phyloP scores from a whole-genome alignment of 2,888 invertebrate genomes.

The Trisateles emortualis region DNA sequence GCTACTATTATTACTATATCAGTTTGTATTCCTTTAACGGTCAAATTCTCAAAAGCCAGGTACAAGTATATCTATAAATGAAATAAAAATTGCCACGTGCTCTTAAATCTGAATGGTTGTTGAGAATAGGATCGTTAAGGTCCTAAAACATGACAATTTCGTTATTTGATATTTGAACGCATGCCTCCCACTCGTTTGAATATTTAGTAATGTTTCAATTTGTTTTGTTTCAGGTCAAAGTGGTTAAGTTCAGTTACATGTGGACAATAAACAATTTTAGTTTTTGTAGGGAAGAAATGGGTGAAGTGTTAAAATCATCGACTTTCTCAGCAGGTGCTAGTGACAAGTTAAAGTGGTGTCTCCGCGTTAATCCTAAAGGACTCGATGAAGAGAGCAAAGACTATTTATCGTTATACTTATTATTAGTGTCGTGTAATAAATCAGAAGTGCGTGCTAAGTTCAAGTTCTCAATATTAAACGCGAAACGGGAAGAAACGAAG shows the following conservation, averaged over 20 bases:
- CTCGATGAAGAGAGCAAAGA: slow-evolving; percentile 99
- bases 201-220: slow-evolving; percentile 47
- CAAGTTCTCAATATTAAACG: slow-evolving; percentile 99
- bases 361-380: slow-evolving; percentile 99
- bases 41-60: background rate
- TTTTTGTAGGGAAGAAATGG: slow-evolving; percentile 99
- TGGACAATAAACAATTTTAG: slow-evolving; percentile 99
- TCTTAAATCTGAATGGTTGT: no score
- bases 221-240: slow-evolving; percentile 95
- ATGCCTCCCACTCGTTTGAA: slow-evolving; percentile 12
- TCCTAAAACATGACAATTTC: background rate
- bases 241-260: slow-evolving; percentile 99
- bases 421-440: slow-evolving; percentile 99
- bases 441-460: slow-evolving; percentile 99
- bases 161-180: slow-evolving; percentile 9
- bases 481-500: slow-evolving; percentile 99
- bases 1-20: background rate
- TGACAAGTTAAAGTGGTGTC: slow-evolving; percentile 99
- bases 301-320: slow-evolving; percentile 99
- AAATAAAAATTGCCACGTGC: no score
- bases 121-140: background rate
- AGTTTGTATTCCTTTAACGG: background rate
- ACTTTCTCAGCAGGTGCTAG: slow-evolving; percentile 99
- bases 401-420: slow-evolving; percentile 99
- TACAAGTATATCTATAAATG: no score